Conservation (phyloP, 2,113 vertebrate species). For the Oceanites oceanicus region DNA sequence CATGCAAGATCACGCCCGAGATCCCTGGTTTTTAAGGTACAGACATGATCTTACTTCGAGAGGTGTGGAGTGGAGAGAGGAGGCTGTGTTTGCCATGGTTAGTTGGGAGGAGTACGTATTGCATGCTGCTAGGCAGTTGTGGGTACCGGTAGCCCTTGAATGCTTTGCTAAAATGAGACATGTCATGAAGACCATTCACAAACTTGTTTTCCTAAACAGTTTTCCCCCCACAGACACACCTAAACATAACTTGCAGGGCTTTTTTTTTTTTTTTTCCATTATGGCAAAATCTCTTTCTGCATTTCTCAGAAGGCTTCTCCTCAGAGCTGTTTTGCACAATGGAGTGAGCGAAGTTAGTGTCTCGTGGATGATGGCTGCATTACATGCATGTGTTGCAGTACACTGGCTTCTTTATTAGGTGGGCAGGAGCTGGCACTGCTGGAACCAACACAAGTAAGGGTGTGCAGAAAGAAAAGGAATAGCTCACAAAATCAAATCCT, state of each 20-base stretch:
- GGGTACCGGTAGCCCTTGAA: not conserved
- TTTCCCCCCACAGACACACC: not conserved
- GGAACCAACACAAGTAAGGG: not conserved
- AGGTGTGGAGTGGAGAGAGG: not conserved
- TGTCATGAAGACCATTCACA: not conserved
- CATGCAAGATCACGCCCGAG: not conserved
- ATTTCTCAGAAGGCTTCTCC: not conserved
- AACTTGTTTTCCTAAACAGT: not conserved
- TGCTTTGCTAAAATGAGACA: not conserved
- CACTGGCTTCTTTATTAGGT: not conserved
- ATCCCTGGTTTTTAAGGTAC: not conserved
- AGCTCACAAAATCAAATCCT: not conserved
- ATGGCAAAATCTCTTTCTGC: not conserved
- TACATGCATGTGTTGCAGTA: fast-evolving
- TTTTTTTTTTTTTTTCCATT: not conserved
- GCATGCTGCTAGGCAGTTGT: not conserved
- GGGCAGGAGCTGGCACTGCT: not conserved
- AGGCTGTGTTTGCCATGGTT: not conserved
- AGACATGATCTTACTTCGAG: not conserved
- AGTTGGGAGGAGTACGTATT: not conserved
- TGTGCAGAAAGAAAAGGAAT: not conserved
- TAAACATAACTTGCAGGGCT: not conserved
- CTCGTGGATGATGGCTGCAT: not conserved
- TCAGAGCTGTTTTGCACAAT: not conserved
- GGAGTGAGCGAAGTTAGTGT: not conserved